Percentiles rank a stretch among this genome's conserved stretches.
Evolutionary conservation across 2,888 invertebrate species (phyloP).

Genomic region (Volucella inanis): DNA sequence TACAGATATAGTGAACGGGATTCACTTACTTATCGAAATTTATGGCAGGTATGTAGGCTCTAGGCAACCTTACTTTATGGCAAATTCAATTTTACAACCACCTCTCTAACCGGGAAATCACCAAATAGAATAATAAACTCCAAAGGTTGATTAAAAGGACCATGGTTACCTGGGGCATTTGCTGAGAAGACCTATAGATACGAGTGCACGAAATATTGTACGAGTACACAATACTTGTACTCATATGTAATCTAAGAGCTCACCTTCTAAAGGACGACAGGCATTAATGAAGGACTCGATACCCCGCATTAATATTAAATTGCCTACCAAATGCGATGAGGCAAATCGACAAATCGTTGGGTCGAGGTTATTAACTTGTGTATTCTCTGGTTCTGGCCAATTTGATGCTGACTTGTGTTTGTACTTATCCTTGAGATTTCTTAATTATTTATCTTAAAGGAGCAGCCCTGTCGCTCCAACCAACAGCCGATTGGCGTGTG

Average conservation of each 20-base stretch:
- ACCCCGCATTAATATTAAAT: slow-evolving; percentile 59
- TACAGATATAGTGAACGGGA: slow-evolving; percentile 32
- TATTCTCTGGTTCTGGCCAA: slow-evolving; percentile 55
- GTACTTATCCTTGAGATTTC: slow-evolving; percentile 47
- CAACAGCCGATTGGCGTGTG: slow-evolving; percentile 5
- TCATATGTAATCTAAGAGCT: no score
- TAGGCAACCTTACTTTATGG: slow-evolving; percentile 68
- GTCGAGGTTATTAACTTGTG: slow-evolving; percentile 38
- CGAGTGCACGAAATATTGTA: not conserved
- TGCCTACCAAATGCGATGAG: slow-evolving; percentile 9
- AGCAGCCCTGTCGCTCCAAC: slow-evolving; percentile 1
- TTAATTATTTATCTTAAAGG: slow-evolving; percentile 72
- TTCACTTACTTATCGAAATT: not conserved
- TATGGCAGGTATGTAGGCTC: not conserved
- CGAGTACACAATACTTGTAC: not conserved
- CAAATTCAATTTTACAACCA: slow-evolving; percentile 65
- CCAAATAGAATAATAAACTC: slow-evolving; percentile 29
- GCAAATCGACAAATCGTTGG: not conserved
- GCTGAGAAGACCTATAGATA: not conserved
- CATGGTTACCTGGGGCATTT: not conserved
- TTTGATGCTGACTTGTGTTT: slow-evolving; percentile 60
- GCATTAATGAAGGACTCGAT: slow-evolving; percentile 52
- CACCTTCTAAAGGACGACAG: slow-evolving; percentile 2
- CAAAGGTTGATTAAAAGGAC: slow-evolving; percentile 69
- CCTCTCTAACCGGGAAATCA: not conserved